Evolutionary conservation across 2,113 vertebrate species (phyloP).

Genomic region (Microcebus griseorufus): DNA sequence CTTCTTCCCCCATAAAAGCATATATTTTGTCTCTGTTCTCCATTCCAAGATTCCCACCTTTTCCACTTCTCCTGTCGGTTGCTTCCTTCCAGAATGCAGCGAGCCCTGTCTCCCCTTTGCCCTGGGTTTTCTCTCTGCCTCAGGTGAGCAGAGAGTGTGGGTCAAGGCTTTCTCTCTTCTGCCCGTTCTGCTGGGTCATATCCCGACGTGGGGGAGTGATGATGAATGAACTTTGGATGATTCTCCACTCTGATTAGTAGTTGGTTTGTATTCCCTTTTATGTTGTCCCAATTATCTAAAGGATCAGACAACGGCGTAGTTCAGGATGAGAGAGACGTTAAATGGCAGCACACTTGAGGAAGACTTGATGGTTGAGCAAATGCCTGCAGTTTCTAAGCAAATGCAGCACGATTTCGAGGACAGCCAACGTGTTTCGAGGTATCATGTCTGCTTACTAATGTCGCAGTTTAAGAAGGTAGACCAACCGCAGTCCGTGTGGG

Average conservation of each 20-base stretch:
- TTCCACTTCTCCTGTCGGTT: neutral
- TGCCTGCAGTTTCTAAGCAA: neutral
- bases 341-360: neutral
- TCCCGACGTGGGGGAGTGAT: neutral
- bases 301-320: neutral
- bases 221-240: neutral
- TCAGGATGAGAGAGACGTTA: neutral
- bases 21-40: neutral
- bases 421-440: neutral
- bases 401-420: neutral
- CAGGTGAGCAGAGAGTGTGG: neutral
- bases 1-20: rapidly evolving
- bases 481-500: neutral
- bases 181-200: neutral
- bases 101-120: neutral
- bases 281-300: neutral
- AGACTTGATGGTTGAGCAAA: neutral
- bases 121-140: neutral
- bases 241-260: neutral
- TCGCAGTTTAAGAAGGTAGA: neutral
- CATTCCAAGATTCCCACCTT: neutral
- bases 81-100: neutral
- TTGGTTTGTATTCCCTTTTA: neutral
- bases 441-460: neutral
- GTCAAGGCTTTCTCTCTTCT: neutral